phyloP scores from a whole-genome alignment of 2,888 invertebrate species.

The Megaustenia siamemsis region DNA sequence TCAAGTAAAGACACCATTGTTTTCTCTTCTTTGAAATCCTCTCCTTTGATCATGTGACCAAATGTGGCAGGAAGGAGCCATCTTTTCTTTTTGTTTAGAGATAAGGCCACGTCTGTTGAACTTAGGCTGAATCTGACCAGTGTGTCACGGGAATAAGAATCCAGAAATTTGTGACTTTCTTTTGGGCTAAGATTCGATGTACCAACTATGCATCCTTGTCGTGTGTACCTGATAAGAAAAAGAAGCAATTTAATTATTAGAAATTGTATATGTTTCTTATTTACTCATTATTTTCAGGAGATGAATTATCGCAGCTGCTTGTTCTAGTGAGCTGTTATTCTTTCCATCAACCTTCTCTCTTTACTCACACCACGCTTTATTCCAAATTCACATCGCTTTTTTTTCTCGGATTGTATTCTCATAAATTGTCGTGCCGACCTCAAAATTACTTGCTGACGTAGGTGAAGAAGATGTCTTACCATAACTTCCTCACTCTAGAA shows the following conservation, averaged over 20 bases:
- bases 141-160: not conserved
- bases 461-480: too few relatives aligned
- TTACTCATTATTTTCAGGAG: too few relatives aligned
- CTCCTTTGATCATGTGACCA: slow-evolving; percentile 56
- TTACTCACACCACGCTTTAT: too few relatives aligned
- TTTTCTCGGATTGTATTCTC: too few relatives aligned
- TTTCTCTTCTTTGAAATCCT: slow-evolving; percentile 3
- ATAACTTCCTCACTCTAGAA: too few relatives aligned
- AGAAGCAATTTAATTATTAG: not conserved
- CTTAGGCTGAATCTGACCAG: slow-evolving; percentile 5
- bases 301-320: too few relatives aligned
- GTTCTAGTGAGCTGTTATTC: too few relatives aligned
- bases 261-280: too few relatives aligned
- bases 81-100: slow-evolving; percentile 69
- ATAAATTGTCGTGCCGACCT: too few relatives aligned
- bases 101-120: slow-evolving; percentile 60
- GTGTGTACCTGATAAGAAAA: slow-evolving; percentile 37
- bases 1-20: slow-evolving; percentile 53
- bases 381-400: too few relatives aligned
- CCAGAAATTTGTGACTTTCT: not conserved
- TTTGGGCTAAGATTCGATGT: slow-evolving; percentile 8
- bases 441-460: too few relatives aligned
- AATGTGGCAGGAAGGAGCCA: slow-evolving; percentile 67
- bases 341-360: too few relatives aligned
- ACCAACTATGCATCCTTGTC: slow-evolving; percentile 36